phyloP scores from a whole-genome alignment of 2,797 vertebrate genomes.

The Malurus leucopterus region DNA sequence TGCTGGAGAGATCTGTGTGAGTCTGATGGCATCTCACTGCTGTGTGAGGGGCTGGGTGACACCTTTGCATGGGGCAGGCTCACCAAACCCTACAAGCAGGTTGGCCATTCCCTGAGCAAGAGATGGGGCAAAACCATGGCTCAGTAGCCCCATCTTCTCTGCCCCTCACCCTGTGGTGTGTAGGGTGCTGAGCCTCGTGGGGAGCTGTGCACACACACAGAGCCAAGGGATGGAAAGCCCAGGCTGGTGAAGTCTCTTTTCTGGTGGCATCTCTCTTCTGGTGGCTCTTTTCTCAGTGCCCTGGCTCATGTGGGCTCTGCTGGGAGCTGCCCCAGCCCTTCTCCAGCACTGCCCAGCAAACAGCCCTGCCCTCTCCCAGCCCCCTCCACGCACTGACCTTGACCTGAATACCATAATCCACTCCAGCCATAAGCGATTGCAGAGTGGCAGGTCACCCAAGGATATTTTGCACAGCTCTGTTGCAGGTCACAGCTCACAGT shows the following conservation, averaged over 20 bases:
- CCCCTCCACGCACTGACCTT: neutral
- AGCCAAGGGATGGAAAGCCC: neutral
- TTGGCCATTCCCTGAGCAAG: rapidly evolving
- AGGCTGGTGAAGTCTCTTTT: neutral
- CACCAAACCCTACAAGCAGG: neutral
- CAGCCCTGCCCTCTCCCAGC: neutral
- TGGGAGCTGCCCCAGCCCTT: neutral
- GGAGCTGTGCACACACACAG: no score
- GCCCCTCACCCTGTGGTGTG: rapidly evolving
- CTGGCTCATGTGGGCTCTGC: rapidly evolving
- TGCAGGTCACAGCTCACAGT: neutral
- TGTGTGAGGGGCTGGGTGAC: no score
- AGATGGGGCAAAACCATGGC: rapidly evolving
- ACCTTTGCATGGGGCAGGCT: neutral
- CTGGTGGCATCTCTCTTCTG: no score
- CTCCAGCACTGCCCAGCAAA: neutral
- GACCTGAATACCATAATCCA: slow-evolving; percentile 39
- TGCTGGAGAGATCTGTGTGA: neutral
- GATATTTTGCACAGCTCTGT: neutral
- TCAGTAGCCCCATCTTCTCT: neutral
- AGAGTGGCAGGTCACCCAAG: neutral
- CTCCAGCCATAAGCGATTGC: neutral
- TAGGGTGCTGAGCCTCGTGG: rapidly evolving
- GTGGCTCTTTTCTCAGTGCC: rapidly evolving
- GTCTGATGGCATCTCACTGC: rapidly evolving